Evolutionary conservation across 2,797 vertebrate species (phyloP), one percentile per base, ranked within the genome.

Genomic region (Novumbra hubbsi): DNA sequence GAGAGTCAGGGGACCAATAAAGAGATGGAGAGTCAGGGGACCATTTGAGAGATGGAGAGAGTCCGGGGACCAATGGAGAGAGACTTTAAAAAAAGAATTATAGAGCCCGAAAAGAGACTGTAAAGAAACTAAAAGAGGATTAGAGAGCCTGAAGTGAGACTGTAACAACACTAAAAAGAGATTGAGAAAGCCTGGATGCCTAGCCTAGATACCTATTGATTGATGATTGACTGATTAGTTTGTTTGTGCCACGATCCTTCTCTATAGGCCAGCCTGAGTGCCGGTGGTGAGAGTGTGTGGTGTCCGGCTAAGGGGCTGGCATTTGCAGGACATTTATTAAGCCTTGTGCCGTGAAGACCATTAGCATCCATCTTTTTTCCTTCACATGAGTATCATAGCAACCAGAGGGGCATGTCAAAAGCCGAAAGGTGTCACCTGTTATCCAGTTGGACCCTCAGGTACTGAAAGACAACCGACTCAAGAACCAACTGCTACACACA

Each of bases 261-360:
- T 66, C 71, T 74, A 55, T 52, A 27, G 62, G 76, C 45, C 57
- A 52, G 50, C 16, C 50, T 30, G 66, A 65, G 68, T 55, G 52
- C 21, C 49, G 63, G 48, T 75, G 72, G 68, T 66, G 80, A 81
- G 67, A 70, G 69, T 24, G 24, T 67, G 74, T 16, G 48, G 24
- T 11, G 62, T 38, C 28, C 11, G n/a, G 73, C 71, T 70, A 16
- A 38, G 6, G 6, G 1, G 70, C 74, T 55, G 62, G 5, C 49
- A 74, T 74, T 68, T 72, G 73, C 32, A 8, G 72, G 81, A 77
- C 78, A 88, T 87, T 82, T 83, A 75, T 83, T 83, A 84, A 80
- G 74, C 66, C 71, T 17, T 7, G 66, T 74, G 79, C 80, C 75
- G 77, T 78, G 8, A 68, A 75, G 73, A 86, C 72, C 72, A 16